Percentiles rank a stretch among this genome's conserved stretches.
phyloP scores from a whole-genome alignment of 2,888 invertebrate species.

The Tipula lateralis region DNA sequence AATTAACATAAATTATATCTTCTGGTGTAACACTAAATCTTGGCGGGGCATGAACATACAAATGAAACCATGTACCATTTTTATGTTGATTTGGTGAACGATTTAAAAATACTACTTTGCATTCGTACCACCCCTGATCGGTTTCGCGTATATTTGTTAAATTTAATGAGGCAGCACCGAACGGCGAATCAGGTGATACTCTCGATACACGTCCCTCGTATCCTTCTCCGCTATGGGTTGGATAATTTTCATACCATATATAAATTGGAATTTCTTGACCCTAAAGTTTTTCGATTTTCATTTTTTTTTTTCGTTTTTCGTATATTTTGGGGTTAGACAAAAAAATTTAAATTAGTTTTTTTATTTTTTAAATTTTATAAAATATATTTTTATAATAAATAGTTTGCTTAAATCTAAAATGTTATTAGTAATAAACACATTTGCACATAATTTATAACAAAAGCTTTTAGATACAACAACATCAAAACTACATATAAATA shows the following conservation, averaged over 20 bases:
- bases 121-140: constrained; percentile 97
- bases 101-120: constrained; percentile 91
- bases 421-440: not conserved
- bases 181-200: constrained; percentile 80
- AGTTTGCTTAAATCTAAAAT: not conserved
- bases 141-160: constrained; percentile 88
- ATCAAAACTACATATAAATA: constrained; percentile 28
- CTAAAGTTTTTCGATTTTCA: constrained; percentile 50
- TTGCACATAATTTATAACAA: not conserved
- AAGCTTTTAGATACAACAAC: not conserved
- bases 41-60: constrained; percentile 95
- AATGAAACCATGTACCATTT: constrained; percentile 96
- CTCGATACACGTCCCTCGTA: constrained; percentile 89
- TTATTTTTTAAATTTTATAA: not conserved
- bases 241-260: constrained; percentile 97
- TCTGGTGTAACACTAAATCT: constrained; percentile 93
- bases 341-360: not conserved
- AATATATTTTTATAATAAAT: not conserved
- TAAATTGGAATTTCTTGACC: constrained; percentile 95
- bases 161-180: constrained; percentile 91
- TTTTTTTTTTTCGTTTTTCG: not conserved
- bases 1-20: constrained; percentile 93
- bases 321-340: not conserved
- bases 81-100: constrained; percentile 87
- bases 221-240: constrained; percentile 91